phyloP scores from a whole-genome alignment of 2,113 vertebrate species.

The Pongo pygmaeus region DNA sequence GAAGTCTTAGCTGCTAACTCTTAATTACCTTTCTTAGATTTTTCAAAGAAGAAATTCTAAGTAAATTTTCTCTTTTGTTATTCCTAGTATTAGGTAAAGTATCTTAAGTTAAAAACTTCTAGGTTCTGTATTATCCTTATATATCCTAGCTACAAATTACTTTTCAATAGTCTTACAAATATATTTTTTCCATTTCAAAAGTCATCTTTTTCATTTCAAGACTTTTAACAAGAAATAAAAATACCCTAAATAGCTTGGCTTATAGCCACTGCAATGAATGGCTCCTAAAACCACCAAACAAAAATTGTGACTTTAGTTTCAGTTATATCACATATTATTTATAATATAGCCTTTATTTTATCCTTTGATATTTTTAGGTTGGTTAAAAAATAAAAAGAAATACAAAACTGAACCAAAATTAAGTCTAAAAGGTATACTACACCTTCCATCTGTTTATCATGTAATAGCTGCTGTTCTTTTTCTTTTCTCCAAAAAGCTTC shows the following conservation, averaged over 20 bases:
- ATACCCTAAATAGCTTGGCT: neutral
- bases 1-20: neutral
- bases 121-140: neutral
- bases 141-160: neutral
- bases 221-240: slow-evolving; percentile 38
- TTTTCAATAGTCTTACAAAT: slow-evolving; percentile 31
- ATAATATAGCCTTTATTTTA: slow-evolving; percentile 5
- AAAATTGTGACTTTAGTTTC: neutral
- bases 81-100: neutral
- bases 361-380: neutral
- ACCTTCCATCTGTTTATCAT: slow-evolving; percentile 95
- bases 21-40: slow-evolving; percentile 28
- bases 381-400: slow-evolving; percentile 7
- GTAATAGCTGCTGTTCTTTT: slow-evolving; percentile 91
- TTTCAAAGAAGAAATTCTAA: slow-evolving; percentile 14
- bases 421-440: slow-evolving; percentile 53
- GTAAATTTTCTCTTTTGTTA: neutral
- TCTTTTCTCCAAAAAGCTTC: slow-evolving; percentile 99
- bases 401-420: neutral
- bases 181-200: neutral
- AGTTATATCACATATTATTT: neutral
- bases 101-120: slow-evolving; percentile 26
- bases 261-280: neutral
- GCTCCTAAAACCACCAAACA: neutral
- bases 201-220: neutral